These are phyloP conservation scores for Ichneumon xanthorius DNA, from an alignment of 2,888 invertebrate species.

Conservation along the genomic window DNA sequence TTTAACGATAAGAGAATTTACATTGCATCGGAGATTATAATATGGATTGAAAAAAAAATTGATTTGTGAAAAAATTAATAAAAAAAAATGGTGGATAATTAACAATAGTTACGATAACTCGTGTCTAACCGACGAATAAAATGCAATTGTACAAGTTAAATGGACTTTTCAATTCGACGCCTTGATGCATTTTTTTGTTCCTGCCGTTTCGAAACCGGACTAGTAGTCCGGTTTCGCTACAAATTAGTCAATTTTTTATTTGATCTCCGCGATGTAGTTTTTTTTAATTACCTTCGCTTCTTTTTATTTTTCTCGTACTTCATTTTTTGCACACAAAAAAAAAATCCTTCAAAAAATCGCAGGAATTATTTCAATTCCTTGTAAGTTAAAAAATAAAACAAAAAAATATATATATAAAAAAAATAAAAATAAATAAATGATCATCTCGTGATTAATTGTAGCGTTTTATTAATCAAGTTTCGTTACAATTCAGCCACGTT, in stretches of 20 bases:
- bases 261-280: no score
- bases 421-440: slow-evolving; percentile 10
- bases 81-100: slow-evolving; percentile 63
- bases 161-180: not conserved
- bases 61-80: not conserved
- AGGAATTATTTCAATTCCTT: not conserved
- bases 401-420: not conserved
- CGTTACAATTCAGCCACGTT: slow-evolving; percentile 64
- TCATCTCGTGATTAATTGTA: slow-evolving; percentile 54
- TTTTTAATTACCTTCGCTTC: not conserved
- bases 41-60: slow-evolving; percentile 30
- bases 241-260: not conserved
- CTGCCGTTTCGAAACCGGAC: no score
- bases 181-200: not conserved
- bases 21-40: slow-evolving; percentile 41
- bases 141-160: slow-evolving; percentile 64
- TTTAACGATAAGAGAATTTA: slow-evolving; percentile 52
- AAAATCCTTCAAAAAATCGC: not conserved
- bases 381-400: not conserved
- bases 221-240: not conserved
- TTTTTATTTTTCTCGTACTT: not conserved
- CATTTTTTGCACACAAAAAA: not conserved
- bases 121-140: slow-evolving; percentile 66
- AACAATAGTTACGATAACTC: slow-evolving; percentile 65
- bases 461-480: slow-evolving; percentile 68